Evolutionary conservation across 1,140 invertebrate species (phyloP).

Genomic region (Olivierus martensii): DNA sequence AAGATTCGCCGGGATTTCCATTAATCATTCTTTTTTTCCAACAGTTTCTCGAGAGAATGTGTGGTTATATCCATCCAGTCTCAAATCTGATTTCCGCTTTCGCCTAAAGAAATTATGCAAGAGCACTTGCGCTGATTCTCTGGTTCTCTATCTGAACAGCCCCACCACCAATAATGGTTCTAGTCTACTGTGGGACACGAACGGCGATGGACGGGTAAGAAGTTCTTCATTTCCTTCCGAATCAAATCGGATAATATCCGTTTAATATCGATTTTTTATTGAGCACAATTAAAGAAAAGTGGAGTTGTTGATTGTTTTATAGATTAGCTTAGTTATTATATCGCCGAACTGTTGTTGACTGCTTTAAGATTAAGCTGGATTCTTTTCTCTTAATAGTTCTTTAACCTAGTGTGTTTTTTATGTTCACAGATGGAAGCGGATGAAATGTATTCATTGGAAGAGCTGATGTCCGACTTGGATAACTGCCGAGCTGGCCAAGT

Average conservation of each 20-base stretch:
- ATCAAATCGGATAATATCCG: too few species aligned
- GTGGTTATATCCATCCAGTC: slow-evolving; percentile 31
- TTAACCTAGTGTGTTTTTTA: neutral
- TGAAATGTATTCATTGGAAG: slow-evolving; percentile 35
- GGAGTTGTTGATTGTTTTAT: too few species aligned
- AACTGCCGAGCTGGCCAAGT: slow-evolving; percentile 36
- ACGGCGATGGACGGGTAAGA: slow-evolving; percentile 37
- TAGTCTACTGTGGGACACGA: slow-evolving; percentile 37
- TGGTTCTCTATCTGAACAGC: slow-evolving; percentile 39
- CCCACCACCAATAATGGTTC: slow-evolving; percentile 35
- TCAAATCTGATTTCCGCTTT: slow-evolving; percentile 36
- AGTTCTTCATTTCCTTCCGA: neutral
- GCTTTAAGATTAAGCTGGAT: too few species aligned
- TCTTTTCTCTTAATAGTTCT: slow-evolving; percentile 1
- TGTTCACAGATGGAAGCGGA: slow-evolving; percentile 29
- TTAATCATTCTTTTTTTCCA: slow-evolving; percentile 1
- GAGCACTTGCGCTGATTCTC: slow-evolving; percentile 35
- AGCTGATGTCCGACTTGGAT: slow-evolving; percentile 35
- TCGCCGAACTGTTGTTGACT: too few species aligned
- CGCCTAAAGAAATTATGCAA: slow-evolving; percentile 36
- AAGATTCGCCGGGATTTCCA: neutral
- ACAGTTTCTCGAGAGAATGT: neutral
- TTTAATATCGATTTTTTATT: too few species aligned
- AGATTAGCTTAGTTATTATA: too few species aligned
- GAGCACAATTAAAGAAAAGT: too few species aligned